phyloP scores from a whole-genome alignment of 2,888 invertebrate species.

The Subacronicta megacephala region DNA sequence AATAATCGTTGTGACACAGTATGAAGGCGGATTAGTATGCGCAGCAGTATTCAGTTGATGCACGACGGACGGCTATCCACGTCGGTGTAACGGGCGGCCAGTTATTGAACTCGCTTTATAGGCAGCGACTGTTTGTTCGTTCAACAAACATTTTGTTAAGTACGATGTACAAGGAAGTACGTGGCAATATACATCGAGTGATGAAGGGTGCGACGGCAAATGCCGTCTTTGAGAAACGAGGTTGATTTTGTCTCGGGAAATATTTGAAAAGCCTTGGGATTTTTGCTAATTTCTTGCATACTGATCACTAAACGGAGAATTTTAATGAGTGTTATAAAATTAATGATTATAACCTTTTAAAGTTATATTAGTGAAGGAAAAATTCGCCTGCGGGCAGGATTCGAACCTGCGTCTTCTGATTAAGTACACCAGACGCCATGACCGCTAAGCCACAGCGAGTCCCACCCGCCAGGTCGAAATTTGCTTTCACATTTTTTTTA shows the following conservation, averaged over 20 bases:
- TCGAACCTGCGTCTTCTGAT: too few relatives aligned
- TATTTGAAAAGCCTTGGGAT: background rate
- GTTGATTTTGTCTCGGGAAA: constrained; percentile 7
- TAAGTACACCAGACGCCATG: too few relatives aligned
- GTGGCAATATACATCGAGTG: constrained; percentile 27
- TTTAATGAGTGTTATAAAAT: too few relatives aligned
- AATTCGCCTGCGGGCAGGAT: too few relatives aligned
- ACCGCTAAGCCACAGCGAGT: too few relatives aligned
- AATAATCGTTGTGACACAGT: constrained; percentile 17
- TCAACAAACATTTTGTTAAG: constrained; percentile 43
- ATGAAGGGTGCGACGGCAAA: background rate
- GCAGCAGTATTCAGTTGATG: constrained; percentile 65
- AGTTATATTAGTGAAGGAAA: too few relatives aligned
- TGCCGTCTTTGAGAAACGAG: background rate
- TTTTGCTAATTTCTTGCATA: too few relatives aligned
- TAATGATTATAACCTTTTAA: too few relatives aligned
- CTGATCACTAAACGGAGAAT: too few relatives aligned
- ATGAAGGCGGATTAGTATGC: constrained; percentile 70
- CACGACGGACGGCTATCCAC: constrained; percentile 63
- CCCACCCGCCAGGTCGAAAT: too few relatives aligned
- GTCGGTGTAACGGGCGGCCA: constrained; percentile 61
- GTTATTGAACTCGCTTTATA: constrained; percentile 60
- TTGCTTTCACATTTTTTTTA: too few relatives aligned
- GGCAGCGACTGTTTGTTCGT: constrained; percentile 40
- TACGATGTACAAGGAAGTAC: constrained; percentile 24